A percentile compares a stretch with the other conserved stretches of the same genome.
phyloP scores from a whole-genome alignment of 2,888 invertebrate genomes.

The Hydriomena furcata region DNA sequence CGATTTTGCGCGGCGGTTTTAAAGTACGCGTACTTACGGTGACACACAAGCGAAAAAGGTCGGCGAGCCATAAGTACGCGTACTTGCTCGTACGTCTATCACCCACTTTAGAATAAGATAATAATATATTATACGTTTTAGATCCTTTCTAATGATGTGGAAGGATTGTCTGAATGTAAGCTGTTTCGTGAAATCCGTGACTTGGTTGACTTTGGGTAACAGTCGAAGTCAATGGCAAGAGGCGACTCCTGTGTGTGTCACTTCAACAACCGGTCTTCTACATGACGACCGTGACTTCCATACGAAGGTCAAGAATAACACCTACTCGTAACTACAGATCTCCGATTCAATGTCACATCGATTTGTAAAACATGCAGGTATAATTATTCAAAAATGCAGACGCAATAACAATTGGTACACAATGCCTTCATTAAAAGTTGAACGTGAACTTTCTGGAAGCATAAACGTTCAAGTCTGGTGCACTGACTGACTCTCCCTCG shows the following conservation, averaged over 20 bases:
- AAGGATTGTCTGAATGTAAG: no score
- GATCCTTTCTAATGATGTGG: no score
- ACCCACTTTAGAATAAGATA: no score
- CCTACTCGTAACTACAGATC: conserved; percentile 3
- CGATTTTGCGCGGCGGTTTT: no score
- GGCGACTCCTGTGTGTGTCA: conserved; percentile 12
- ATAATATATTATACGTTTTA: no score
- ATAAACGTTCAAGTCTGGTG: conserved; percentile 16
- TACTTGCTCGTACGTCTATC: no score
- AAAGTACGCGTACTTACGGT: no score
- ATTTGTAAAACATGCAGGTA: conserved; percentile 8
- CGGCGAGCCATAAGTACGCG: no score
- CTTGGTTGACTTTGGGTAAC: conserved; percentile 13
- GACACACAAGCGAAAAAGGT: no score
- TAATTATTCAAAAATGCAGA: conserved; percentile 20
- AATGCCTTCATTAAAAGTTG: conserved; percentile 19
- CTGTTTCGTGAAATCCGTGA: background rate
- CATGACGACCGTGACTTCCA: conserved; percentile 10
- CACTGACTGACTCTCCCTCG: no score
- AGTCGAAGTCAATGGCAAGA: background rate
- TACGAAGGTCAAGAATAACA: conserved; percentile 18
- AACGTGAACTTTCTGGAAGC: conserved; percentile 20
- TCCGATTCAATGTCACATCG: conserved; percentile 19
- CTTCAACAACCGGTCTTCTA: conserved; percentile 12
- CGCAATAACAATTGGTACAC: conserved; percentile 20